Evolutionary conservation across 2,888 invertebrate species (phyloP), one percentile per base, ranked within the genome.

Genomic region (Mesoligia furuncula): DNA sequence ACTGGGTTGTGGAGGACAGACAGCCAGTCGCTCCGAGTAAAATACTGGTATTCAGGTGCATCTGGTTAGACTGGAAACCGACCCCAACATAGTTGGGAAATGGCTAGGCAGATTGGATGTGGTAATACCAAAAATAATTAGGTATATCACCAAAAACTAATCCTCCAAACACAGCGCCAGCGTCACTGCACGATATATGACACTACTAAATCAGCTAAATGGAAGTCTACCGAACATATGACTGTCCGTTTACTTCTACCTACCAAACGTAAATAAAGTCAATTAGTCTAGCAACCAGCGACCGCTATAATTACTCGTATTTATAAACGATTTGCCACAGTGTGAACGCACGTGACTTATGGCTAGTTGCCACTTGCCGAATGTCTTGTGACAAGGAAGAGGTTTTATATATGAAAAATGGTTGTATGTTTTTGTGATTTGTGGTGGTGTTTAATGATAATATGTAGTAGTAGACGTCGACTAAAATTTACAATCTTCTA

Each of bases 331-430:
- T 73, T 62, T 24, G 27, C n/a, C 36, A 83, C n/a, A 81, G 73
- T 85, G 86, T 48, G 15, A 15, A 24, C 13, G 27, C 75, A 87
- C 79, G 86, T 87, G 86, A 85, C 68, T 57, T 62, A 17, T 24
- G 64, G 45, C 54, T 7, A 17, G 17, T 11, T 42, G 48, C 5
- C 36, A 59, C 61, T 64, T 64, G 36, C 36, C 24, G 27, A 61
- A 61, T 61, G 42, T 61, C 17, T 54, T 36, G 42, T 67, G 42
- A 61, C 24, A 65, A 42, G 8, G 13, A n/a, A 15, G 45, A 24
- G 1, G 15, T 24, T 75, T 65, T 15, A 51, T 81, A 51, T 81
- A 36, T 8, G 36, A 13, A 24, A 8, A 36, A 8, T 64, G 24
- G 20, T 9, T 61, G 6, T 48, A 15, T 45, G 5, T 45, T 45